Percentiles rank a stretch among this genome's conserved stretches.
Evolutionary conservation across 1,140 invertebrate genomes (phyloP).

Genomic region (Physella acuta): DNA sequence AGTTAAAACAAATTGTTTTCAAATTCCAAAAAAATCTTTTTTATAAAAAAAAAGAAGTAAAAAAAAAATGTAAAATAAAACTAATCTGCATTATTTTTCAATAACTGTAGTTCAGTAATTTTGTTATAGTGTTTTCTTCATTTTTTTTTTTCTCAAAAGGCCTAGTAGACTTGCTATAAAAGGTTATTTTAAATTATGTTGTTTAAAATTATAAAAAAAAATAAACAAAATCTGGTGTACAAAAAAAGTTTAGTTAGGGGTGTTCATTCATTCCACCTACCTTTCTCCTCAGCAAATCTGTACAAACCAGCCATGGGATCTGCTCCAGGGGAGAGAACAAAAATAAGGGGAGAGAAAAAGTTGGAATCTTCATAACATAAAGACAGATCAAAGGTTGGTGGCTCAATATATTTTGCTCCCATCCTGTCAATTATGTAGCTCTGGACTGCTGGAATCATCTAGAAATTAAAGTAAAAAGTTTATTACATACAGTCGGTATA

Average conservation of each 20-base stretch:
- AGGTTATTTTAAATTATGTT: too few relatives aligned
- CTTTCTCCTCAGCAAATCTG: constrained; percentile 60
- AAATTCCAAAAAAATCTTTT: too few relatives aligned
- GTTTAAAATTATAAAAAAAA: too few relatives aligned
- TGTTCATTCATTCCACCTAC: too few relatives aligned
- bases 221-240: too few relatives aligned
- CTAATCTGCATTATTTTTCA: background rate
- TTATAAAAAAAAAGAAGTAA: constrained; percentile 12
- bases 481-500: background rate
- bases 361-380: constrained; percentile 56
- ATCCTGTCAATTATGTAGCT: constrained; percentile 54
- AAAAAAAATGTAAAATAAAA: background rate
- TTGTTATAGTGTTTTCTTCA: background rate
- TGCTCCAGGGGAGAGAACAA: constrained; percentile 59
- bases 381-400: constrained; percentile 59
- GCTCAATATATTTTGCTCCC: constrained; percentile 56
- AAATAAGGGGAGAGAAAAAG: constrained; percentile 56
- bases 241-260: too few relatives aligned
- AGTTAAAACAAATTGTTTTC: too few relatives aligned
- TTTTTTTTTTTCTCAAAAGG: background rate
- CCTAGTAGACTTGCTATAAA: too few relatives aligned
- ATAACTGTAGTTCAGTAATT: background rate
- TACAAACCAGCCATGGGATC: constrained; percentile 60
- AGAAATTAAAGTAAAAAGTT: background rate
- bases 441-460: constrained; percentile 58